Conservation (phyloP, 2,113 vertebrate genomes). For the Dinomys branickii region DNA sequence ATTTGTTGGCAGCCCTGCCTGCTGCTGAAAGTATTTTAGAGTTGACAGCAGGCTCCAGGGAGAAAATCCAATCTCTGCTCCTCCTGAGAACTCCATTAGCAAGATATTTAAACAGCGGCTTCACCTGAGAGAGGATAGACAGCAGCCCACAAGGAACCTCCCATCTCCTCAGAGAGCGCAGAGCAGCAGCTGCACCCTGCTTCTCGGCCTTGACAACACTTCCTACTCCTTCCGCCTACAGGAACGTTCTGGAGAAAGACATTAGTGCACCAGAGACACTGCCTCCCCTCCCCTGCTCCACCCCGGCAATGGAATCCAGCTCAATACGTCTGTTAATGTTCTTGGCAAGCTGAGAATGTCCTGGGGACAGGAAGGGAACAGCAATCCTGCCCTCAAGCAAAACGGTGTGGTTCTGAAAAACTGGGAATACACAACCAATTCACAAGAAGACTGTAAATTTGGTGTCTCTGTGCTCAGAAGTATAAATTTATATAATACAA, state of each 20-base stretch:
- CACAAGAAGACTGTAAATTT: neutral
- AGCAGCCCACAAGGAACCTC: slow-evolving; percentile 38
- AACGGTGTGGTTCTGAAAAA: neutral
- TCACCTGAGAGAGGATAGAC: slow-evolving; percentile 53
- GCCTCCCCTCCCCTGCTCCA: neutral
- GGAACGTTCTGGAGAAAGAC: slow-evolving; percentile 68
- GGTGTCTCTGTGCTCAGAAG: neutral
- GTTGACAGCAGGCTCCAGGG: neutral
- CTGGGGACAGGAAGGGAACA: neutral
- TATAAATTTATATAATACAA: neutral
- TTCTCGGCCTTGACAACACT: slow-evolving; percentile 69
- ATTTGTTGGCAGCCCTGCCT: neutral
- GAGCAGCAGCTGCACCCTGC: slow-evolving; percentile 55
- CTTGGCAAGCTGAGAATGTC: neutral
- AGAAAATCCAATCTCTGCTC: neutral
- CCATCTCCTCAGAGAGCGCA: neutral
- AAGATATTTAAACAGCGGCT: slow-evolving; percentile 13
- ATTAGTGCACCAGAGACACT: neutral
- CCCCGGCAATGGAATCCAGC: neutral
- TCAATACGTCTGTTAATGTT: neutral
- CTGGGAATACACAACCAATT: neutral
- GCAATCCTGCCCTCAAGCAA: neutral
- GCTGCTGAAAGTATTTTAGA: neutral
- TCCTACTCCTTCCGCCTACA: slow-evolving; percentile 66
- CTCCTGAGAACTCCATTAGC: slow-evolving; percentile 29